Evolutionary conservation across 2,888 invertebrate species (phyloP), one percentile per base, ranked within the genome.

Genomic region (Hipparchia semele): DNA sequence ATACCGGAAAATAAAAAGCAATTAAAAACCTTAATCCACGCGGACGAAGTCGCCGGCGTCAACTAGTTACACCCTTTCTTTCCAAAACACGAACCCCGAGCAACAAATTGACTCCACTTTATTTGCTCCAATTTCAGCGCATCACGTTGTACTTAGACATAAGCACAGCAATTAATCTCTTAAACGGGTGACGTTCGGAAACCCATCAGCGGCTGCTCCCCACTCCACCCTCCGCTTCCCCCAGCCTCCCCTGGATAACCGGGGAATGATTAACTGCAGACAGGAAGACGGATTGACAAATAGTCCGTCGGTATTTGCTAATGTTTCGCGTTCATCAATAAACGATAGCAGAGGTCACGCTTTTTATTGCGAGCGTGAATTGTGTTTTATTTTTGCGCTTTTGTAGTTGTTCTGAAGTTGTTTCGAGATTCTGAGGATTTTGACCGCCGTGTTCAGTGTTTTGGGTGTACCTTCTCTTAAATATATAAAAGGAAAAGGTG

Each of bases 251-350:
- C 84, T 85, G 86, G 87, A 89, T 89, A 89, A 88, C 87, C 86
- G 80, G 86, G 85, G 89, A 88, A 92, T 93, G 93, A 93, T 93
- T 94, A 92, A 92, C 89, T 88, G 88, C 86, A 91, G 91, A 88
- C 92, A 88, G 92, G 89, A 91, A 94, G 93, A 91, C 90, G 89
- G 91, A 92, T 91, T 92, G 92, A 93, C 93, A 92, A 93, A 93
- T 93, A 93, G 92, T 90, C 91, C 88, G 89, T 93, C 90, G 92
- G 93, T 90, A 93, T 93, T 91, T 87, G 91, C 92, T 92, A 92
- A 93, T 92, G 92, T 85, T 81, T 82, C 84, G 80, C 83, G 85
- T 89, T 90, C 92, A 91, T 91, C 90, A 92, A 92, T 92, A 90
- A 89, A 90, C 88, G 87, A 88, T 87, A 86, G 84, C 81, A 79